Evolutionary conservation across 2,113 vertebrate species (phyloP).

Genomic region (Pelmatolapia mariae): DNA sequence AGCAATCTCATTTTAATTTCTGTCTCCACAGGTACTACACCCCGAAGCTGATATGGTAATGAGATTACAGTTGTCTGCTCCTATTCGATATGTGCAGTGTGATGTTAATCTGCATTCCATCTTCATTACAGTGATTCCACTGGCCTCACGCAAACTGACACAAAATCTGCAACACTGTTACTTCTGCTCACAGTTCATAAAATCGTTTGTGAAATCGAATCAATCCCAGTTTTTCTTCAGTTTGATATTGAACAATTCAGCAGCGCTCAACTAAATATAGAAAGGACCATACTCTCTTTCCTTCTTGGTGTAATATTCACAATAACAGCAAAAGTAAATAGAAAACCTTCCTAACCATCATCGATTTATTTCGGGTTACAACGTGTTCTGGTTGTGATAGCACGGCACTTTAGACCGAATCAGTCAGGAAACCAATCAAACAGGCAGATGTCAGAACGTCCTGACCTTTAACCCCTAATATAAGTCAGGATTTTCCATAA

Average conservation of each 20-base stretch:
- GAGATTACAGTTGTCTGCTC: slow-evolving; percentile 21
- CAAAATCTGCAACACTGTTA: neutral
- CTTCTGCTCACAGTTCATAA: neutral
- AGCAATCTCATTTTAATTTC: slow-evolving; percentile 34
- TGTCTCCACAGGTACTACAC: slow-evolving; percentile 11
- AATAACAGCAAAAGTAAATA: neutral
- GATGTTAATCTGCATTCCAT: neutral
- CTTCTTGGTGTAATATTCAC: neutral
- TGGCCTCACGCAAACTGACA: neutral
- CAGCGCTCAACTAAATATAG: neutral
- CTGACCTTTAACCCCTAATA: neutral
- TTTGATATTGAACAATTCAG: neutral
- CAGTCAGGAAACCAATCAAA: neutral
- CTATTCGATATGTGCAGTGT: neutral
- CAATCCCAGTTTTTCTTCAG: neutral
- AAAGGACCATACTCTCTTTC: neutral
- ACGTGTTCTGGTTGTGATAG: neutral
- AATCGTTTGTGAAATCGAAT: neutral
- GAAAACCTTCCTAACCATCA: neutral
- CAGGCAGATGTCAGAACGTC: neutral
- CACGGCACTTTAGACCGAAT: neutral
- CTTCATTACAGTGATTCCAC: neutral
- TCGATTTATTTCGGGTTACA: rapidly evolving
- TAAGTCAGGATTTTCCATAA: neutral
- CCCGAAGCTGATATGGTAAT: slow-evolving; percentile 31